Percentiles rank a stretch among this genome's conserved stretches.
These are phyloP conservation scores for Conus betulinus DNA, from an alignment of 1,140 invertebrate genomes.

Conservation along the genomic window DNA sequence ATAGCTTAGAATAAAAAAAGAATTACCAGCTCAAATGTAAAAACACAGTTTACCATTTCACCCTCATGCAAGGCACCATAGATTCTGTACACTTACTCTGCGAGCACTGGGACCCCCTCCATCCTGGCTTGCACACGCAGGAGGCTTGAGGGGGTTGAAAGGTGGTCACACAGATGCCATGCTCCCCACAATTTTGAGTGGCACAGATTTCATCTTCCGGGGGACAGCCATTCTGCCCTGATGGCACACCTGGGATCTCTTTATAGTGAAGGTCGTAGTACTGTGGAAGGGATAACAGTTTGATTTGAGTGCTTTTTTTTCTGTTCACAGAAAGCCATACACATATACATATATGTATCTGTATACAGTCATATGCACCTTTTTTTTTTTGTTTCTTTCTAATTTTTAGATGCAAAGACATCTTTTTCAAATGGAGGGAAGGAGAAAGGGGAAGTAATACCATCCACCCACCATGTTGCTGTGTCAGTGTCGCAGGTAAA, in stretches of 20 bases:
- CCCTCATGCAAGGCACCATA: background rate
- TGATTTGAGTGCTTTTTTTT: too few relatives aligned
- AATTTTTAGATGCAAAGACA: too few relatives aligned
- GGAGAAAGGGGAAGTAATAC: too few relatives aligned
- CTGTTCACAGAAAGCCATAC: too few relatives aligned
- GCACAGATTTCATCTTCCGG: constrained; percentile 86
- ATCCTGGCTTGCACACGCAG: constrained; percentile 90
- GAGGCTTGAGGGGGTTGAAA: constrained; percentile 85
- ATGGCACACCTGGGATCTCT: constrained; percentile 84
- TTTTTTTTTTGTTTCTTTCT: too few relatives aligned
- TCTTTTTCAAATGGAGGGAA: too few relatives aligned
- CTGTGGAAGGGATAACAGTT: constrained; percentile 60
- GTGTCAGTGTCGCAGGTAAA: too few relatives aligned
- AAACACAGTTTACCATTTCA: background rate
- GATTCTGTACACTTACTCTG: constrained; percentile 68
- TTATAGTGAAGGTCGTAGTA: constrained; percentile 86
- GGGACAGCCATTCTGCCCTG: constrained; percentile 83
- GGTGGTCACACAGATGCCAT: constrained; percentile 86
- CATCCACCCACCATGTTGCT: too few relatives aligned
- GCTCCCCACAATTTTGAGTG: constrained; percentile 72
- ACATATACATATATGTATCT: too few relatives aligned
- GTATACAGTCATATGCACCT: too few relatives aligned
- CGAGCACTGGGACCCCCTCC: constrained; percentile 88
- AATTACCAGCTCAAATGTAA: too few relatives aligned
- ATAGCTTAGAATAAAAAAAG: too few relatives aligned